phyloP scores from a whole-genome alignment of 2,888 invertebrate species.

The Selenia dentaria region DNA sequence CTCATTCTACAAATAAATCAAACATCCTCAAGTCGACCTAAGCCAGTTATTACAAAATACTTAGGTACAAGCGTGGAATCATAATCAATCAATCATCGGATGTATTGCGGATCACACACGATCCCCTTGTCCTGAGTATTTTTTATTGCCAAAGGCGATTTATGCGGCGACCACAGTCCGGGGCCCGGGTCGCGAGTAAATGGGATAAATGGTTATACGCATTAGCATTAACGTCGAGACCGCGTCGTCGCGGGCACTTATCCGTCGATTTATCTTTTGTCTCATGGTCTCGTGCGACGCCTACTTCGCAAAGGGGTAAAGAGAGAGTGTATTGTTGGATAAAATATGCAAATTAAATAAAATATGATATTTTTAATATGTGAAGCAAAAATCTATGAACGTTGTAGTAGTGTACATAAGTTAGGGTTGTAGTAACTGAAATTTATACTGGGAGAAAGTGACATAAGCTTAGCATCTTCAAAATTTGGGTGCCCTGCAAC shows the following conservation, averaged over 20 bases:
- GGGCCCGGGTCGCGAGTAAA: constrained; percentile 1
- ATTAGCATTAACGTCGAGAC: constrained; percentile 9
- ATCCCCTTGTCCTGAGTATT: constrained; percentile 3
- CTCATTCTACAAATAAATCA: not conserved
- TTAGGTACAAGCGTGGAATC: constrained; percentile 15
- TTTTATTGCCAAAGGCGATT: constrained; percentile 10
- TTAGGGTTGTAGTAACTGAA: too few relatives aligned
- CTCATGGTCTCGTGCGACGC: constrained; percentile 8
- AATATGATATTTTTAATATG: too few relatives aligned
- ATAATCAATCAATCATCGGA: constrained; percentile 24
- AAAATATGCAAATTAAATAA: too few relatives aligned
- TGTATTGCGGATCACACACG: constrained; percentile 19
- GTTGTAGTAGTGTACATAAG: too few relatives aligned
- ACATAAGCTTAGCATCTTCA: too few relatives aligned
- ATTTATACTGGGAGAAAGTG: too few relatives aligned
- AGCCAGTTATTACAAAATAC: constrained; percentile 18
- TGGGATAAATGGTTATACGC: constrained; percentile 13
- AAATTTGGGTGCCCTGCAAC: too few relatives aligned
- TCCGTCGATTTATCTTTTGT: constrained; percentile 10
- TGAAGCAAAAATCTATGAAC: too few relatives aligned
- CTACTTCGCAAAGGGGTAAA: not conserved
- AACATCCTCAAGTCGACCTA: not conserved
- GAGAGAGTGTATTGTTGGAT: too few relatives aligned
- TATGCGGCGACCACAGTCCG: constrained; percentile 6
- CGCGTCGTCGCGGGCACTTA: constrained; percentile 7